Evolutionary conservation across 1,140 invertebrate species (phyloP).

Genomic region (Drosophila arawakana): DNA sequence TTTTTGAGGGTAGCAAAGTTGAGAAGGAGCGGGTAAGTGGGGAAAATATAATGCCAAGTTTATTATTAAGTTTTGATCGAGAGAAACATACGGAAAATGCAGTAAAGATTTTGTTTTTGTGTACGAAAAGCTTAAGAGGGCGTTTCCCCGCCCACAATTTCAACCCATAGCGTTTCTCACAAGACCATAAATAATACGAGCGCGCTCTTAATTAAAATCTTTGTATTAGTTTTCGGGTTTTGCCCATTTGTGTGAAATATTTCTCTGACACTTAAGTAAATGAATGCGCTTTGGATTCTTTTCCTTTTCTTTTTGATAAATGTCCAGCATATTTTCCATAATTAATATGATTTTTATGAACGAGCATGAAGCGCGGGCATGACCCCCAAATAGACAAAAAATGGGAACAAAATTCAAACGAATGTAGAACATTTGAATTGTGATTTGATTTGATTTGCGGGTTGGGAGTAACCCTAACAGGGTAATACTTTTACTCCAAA

Average conservation of each 20-base stretch:
- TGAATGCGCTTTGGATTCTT: conserved; percentile 47
- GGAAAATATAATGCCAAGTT: conserved; percentile 51
- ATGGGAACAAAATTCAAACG: conserved; percentile 17
- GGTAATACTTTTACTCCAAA: conserved; percentile 6
- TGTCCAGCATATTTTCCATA: conserved; percentile 49
- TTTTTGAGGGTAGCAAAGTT: neutral
- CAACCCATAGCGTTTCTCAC: conserved; percentile 12
- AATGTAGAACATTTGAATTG: neutral
- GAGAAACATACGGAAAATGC: conserved; percentile 29
- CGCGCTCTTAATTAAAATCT: conserved; percentile 72
- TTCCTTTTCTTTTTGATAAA: conserved; percentile 43
- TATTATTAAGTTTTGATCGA: conserved; percentile 47
- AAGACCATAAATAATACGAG: conserved; percentile 64
- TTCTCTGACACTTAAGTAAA: conserved; percentile 46
- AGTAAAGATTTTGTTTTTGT: conserved; percentile 28
- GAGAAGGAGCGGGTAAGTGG: neutral
- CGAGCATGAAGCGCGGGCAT: conserved; percentile 31
- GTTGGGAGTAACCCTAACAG: conserved; percentile 1
- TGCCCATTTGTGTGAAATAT: conserved; percentile 48
- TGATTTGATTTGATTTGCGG: conserved; percentile 35
- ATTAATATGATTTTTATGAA: conserved; percentile 63
- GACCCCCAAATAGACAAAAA: conserved; percentile 41
- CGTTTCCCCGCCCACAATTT: conserved; percentile 3
- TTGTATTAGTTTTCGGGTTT: conserved; percentile 47
- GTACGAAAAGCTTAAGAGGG: conserved; percentile 54